Base-by-base conservation (phyloP, 2,113 vertebrate genomes). In the Rhynchopsitta pachyrhyncha region DNA sequence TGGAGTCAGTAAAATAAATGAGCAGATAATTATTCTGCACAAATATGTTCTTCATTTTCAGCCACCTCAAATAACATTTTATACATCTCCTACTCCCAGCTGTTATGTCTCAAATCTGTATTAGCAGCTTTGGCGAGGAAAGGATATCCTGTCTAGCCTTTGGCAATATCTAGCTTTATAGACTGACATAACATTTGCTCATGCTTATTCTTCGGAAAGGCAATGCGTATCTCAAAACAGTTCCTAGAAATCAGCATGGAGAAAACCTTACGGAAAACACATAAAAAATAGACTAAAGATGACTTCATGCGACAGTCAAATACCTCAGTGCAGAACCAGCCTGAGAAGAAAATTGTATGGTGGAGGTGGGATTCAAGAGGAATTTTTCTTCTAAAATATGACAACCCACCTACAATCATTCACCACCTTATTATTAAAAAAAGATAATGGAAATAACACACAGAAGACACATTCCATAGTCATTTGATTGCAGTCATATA, bases 391-490 rank as follows among this genome's bases (percentile, higher is more conserved):
- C 74, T 80, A 60, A 90, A 94, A 92, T 84, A 69, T 59, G 86
- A 93, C 92, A 96, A 74, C 37, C 95, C 92, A 94, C 96, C 93
- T 96, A 97, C 93, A 96, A 92, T 92, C 86, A 93, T 91, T 96
- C 90, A 93, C 66, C 63, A 92, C 88, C 93, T 94, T 95, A 89
- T 97, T 96, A 95, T 96, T 96, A 94, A 92, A 89, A 89, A 86
- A 88, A 84, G 82, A 96, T 94, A 96, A 96, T 89, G 89, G 80
- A 93, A 74, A 84, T 86, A 95, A 90, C 1, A 1, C 39, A 52
- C 27, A 52, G 74, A 79, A 94, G 85, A 80, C 70, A 82, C 0
- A 29, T 74, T 85, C 41, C 62, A 33, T 31, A 91, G 81, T 94
- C n/a, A 35, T 89, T 95, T 91, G 62, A 96, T 74, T 94, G 62